A percentile compares a stretch with the other conserved stretches of the same genome.
Conservation (phyloP, 2,888 invertebrate species). For the Aphodius sticticus region DNA sequence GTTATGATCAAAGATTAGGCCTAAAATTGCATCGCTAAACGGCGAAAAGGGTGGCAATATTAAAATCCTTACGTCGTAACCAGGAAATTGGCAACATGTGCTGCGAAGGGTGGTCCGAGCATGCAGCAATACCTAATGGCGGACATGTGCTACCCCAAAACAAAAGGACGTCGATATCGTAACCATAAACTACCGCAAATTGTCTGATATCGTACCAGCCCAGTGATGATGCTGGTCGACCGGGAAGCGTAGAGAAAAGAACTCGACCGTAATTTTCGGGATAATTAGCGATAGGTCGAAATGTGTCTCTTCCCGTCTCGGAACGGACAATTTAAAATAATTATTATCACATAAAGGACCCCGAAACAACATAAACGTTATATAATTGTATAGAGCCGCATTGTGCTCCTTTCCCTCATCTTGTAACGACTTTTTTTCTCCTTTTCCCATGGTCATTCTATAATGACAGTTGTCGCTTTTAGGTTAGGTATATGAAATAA, state of each 20-base stretch:
- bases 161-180: neutral
- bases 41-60: neutral
- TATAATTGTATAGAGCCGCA: conserved; percentile 32
- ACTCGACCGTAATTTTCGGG: conserved; percentile 9
- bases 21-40: neutral
- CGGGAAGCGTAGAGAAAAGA: conserved; percentile 5
- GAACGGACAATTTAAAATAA: conserved; percentile 32
- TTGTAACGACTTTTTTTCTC: conserved; percentile 7
- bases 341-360: conserved; percentile 35
- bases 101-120: neutral
- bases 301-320: conserved; percentile 32
- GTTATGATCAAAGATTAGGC: neutral
- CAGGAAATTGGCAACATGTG: conserved; percentile 4
- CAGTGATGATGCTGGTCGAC: neutral
- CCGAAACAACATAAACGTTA: conserved; percentile 31
- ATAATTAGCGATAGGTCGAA: conserved; percentile 31
- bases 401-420: neutral
- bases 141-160: neutral
- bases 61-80: neutral
- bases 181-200: neutral
- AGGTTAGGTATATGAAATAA: neutral
- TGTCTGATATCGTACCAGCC: neutral
- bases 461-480: conserved; percentile 22
- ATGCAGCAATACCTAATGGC: neutral
- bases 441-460: conserved; percentile 16